Conservation (phyloP, 2,113 vertebrate genomes). For the Neotragus moschatus region DNA sequence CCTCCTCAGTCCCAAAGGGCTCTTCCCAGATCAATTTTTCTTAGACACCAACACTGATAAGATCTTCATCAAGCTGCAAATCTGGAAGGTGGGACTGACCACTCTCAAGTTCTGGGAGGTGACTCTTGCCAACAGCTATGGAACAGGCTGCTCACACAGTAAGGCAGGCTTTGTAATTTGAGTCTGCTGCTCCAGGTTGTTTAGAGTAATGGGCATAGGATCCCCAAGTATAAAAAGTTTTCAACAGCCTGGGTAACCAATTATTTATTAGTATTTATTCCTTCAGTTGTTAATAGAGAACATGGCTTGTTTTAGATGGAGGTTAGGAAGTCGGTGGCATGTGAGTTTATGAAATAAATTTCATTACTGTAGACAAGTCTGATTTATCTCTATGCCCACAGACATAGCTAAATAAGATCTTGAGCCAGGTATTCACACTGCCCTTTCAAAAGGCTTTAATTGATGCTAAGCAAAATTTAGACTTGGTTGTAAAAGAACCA, state of each 20-base stretch:
- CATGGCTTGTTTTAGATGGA: neutral
- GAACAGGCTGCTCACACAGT: neutral
- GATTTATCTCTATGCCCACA: neutral
- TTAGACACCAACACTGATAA: neutral
- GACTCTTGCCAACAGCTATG: neutral
- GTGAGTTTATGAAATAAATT: constrained; percentile 3
- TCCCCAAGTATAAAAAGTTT: neutral
- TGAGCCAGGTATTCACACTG: neutral
- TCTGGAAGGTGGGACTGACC: neutral
- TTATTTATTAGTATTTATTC: constrained; percentile 6
- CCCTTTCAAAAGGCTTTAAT: neutral
- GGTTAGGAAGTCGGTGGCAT: constrained; percentile 14
- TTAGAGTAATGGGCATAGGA: neutral
- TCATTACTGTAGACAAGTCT: neutral
- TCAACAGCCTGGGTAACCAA: neutral
- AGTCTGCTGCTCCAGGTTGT: neutral
- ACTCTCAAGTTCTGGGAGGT: neutral
- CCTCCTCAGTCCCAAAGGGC: neutral
- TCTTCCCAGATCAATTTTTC: neutral
- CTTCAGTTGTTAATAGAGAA: constrained; percentile 21
- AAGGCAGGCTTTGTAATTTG: neutral
- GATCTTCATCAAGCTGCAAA: neutral
- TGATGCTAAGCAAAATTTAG: neutral
- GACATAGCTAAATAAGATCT: neutral
- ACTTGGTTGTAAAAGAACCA: neutral